Conservation (phyloP, 1,140 invertebrate species). For the Phocides pigmalion region DNA sequence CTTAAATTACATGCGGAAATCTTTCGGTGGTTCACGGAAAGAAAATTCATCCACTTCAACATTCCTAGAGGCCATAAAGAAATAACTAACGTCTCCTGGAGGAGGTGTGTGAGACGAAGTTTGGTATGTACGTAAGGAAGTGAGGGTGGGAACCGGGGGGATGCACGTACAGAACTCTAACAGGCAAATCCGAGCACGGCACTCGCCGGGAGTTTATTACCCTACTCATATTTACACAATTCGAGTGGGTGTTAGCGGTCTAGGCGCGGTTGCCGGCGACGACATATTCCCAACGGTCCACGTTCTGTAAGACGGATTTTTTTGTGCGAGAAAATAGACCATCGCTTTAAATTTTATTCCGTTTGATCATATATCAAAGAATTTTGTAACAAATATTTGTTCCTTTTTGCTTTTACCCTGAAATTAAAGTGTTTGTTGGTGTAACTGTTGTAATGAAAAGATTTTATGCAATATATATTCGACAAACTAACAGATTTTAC, state of each 20-base stretch:
- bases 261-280: conserved; percentile 51
- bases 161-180: conserved; percentile 67
- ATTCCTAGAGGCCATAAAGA: conserved; percentile 50
- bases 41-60: conserved; percentile 44
- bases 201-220: conserved; percentile 75
- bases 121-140: conserved; percentile 54
- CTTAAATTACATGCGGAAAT: conserved; percentile 32
- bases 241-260: conserved; percentile 70
- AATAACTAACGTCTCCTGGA: conserved; percentile 58
- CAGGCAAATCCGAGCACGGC: conserved; percentile 69
- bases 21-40: conserved; percentile 33
- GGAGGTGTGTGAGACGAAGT: conserved; percentile 57
- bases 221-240: conserved; percentile 79
- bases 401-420: background rate
- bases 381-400: conserved; percentile 11
- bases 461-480: conserved; percentile 8
- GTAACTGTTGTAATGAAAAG: background rate
- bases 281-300: conserved; percentile 53
- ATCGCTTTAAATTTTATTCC: conserved; percentile 38
- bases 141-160: conserved; percentile 50
- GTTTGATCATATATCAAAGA: conserved; percentile 41
- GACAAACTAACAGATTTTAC: background rate
- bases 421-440: conserved; percentile 3
- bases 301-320: conserved; percentile 38
- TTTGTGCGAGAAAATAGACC: conserved; percentile 41